These are phyloP conservation scores for Sphenodon punctatus DNA, from an alignment of 2,797 vertebrate genomes.

Conservation along the genomic window DNA sequence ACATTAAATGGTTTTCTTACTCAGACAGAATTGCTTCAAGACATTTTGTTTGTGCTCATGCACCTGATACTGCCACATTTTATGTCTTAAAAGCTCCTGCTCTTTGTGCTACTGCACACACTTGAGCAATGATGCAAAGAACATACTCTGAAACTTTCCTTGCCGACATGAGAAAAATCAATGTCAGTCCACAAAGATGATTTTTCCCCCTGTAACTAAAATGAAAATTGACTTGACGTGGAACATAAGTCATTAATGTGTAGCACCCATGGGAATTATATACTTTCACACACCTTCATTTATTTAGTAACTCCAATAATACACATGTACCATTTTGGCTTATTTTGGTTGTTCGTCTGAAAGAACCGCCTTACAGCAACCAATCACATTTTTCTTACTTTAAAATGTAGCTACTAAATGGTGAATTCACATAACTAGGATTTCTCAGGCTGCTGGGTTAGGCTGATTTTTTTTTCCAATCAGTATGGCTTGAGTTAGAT, in stretches of 20 bases:
- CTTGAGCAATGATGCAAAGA: background rate
- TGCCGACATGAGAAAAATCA: background rate
- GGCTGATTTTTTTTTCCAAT: background rate
- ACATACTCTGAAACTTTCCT: conserved; percentile 14
- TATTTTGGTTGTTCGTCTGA: conserved; percentile 30
- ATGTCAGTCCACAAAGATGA: background rate
- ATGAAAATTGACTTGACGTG: background rate
- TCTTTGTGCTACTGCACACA: background rate
- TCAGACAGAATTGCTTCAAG: background rate
- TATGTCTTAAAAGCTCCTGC: background rate
- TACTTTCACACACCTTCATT: background rate
- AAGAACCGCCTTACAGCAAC: background rate
- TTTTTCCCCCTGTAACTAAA: background rate
- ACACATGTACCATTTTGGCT: background rate
- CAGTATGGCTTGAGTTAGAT: conserved; percentile 61
- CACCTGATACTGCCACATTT: background rate
- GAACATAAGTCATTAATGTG: conserved; percentile 11
- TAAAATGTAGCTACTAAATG: background rate
- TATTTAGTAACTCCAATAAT: background rate
- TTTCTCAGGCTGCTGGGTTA: conserved; percentile 40
- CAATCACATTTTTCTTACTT: background rate
- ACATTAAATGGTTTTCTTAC: too few relatives aligned
- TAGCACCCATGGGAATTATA: background rate
- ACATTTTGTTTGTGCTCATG: background rate
- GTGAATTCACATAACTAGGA: conserved; percentile 23